Evolutionary conservation across 2,888 invertebrate genomes (phyloP), one percentile per base, ranked within the genome.

Genomic region (Hylaea fasciaria): DNA sequence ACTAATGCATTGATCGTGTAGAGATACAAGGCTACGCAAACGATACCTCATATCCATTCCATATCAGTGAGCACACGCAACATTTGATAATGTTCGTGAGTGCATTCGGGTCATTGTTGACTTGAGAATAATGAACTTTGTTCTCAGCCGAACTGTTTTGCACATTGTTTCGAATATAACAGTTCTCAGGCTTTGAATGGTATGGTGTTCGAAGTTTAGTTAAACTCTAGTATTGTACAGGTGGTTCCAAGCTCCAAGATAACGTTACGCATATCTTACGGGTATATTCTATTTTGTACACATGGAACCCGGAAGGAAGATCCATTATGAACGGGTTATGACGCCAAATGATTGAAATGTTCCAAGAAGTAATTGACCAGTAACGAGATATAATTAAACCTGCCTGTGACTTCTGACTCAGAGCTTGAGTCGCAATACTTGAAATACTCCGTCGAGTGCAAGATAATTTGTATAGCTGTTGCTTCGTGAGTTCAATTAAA

Each of bases 81-180:
- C 64, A 64, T 69, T 66, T 62, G 50, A 60, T 69, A 66, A 62
- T 63, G 55, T 70, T 71, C 70, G 1, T 32, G 66, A 78, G 75
- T 72, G 72, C 73, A 77, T 76, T 76, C 71, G 62, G 77, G 75
- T 75, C 78, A 79, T 78, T 78, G 74, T 81, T 77, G 61, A 51
- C 37, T 52, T 39, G 44, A 62, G 28, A 72, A 74, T 77, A 69
- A 62, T 44, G 61, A 48, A 45, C 44, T 53, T 28, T 16, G 52
- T 44, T 46, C 66, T 57, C 61, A 64, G 58, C 55, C 57, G 52
- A 53, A 64, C 44, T 51, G 57, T 65, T 64, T 60, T 37, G 53
- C 57, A 37, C 59, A 64, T 65, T 65, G 66, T 68, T 62, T 32
- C 32, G 14, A 45, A 40, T 54, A n/a, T 39, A 35, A 55, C 51